These are phyloP conservation scores for Lepeophtheirus nordmannii DNA, from an alignment of 2,888 invertebrate genomes.

Conservation along the genomic window DNA sequence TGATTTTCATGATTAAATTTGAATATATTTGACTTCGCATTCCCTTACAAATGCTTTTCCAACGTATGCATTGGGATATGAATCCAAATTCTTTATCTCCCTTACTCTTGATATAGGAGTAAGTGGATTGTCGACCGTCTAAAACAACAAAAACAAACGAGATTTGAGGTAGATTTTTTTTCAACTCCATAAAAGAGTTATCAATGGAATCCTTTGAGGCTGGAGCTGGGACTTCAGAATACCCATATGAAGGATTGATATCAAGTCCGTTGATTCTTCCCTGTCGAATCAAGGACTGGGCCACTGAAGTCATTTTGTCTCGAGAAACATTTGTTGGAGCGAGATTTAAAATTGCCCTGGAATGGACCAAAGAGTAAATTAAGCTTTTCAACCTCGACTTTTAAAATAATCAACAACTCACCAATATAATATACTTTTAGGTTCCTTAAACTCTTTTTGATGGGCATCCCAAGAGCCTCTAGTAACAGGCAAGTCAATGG, in stretches of 20 bases:
- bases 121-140: neutral
- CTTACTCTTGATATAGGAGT: constrained; percentile 2
- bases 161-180: neutral
- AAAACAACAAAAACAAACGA: neutral
- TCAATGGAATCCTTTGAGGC: constrained; percentile 1
- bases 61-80: neutral
- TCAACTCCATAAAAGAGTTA: neutral
- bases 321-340: neutral
- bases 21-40: neutral
- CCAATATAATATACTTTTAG: neutral
- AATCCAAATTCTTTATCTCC: neutral
- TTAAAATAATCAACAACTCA: neutral
- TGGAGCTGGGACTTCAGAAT: neutral
- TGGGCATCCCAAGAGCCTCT: constrained; percentile 3
- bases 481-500: neutral
- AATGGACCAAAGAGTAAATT: neutral
- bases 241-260: neutral
- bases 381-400: neutral
- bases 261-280: neutral
- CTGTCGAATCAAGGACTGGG: neutral
- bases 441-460: neutral
- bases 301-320: neutral
- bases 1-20: neutral
- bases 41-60: neutral
- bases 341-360: neutral